These are phyloP conservation scores for Epizoanthus ramosus DNA, from an alignment of 92 coral and sea anemone species.

Conservation along the genomic window DNA sequence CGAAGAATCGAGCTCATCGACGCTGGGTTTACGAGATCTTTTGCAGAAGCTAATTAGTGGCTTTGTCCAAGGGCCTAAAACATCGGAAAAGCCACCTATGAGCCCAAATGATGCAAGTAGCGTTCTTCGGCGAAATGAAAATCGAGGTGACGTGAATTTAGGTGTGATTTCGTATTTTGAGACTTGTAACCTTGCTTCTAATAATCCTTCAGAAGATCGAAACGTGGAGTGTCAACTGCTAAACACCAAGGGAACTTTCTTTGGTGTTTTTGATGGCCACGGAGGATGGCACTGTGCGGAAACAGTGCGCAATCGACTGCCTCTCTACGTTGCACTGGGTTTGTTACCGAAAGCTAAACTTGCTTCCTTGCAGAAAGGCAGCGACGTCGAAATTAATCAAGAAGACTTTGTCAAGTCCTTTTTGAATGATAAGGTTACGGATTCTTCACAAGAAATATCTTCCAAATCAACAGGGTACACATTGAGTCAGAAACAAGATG, in stretches of 20 bases:
- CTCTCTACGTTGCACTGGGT: slow-evolving; percentile 84
- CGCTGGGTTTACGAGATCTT: slow-evolving; percentile 81
- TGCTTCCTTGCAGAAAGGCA: slow-evolving; percentile 20
- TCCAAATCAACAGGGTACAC: slow-evolving; percentile 61
- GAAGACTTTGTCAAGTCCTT: slow-evolving; percentile 52
- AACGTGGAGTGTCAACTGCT: slow-evolving; percentile 69
- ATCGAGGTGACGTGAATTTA: slow-evolving; percentile 71
- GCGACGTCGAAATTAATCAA: slow-evolving; percentile 45
- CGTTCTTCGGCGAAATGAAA: slow-evolving; percentile 81
- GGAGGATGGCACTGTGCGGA: slow-evolving; percentile 99
- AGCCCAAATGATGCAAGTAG: slow-evolving; percentile 81
- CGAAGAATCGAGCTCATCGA: slow-evolving; percentile 54
- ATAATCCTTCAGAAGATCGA: slow-evolving; percentile 93
- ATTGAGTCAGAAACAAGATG: slow-evolving; percentile 83
- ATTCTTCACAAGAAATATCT: slow-evolving; percentile 22
- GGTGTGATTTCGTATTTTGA: slow-evolving; percentile 90
- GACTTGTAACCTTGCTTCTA: slow-evolving; percentile 88
- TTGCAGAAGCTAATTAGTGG: slow-evolving; percentile 82
- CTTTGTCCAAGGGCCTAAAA: slow-evolving; percentile 74
- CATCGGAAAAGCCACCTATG: slow-evolving; percentile 79
- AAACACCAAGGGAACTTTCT: slow-evolving; percentile 72
- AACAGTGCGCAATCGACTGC: slow-evolving; percentile 82
- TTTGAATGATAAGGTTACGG: slow-evolving; percentile 24
- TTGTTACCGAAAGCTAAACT: slow-evolving; percentile 69
- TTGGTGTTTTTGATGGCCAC: slow-evolving; percentile 98